A percentile compares a stretch with the other conserved stretches of the same genome.
These are phyloP conservation scores for Palythoa grandiflora DNA, from an alignment of 92 coral and sea anemone species.

Conservation along the genomic window DNA sequence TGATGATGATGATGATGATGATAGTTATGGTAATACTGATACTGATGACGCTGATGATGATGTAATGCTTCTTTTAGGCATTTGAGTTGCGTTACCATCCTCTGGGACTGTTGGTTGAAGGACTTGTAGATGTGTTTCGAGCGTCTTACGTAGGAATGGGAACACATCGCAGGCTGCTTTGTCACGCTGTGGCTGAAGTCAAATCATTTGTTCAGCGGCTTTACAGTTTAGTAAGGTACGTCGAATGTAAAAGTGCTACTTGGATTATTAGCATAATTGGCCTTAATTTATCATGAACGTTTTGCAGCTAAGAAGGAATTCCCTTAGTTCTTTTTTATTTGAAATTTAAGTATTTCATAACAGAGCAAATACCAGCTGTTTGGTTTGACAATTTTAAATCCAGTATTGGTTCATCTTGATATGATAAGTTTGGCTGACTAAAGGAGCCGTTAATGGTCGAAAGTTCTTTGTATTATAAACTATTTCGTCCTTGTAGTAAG, in stretches of 20 bases:
- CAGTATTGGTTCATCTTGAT: background rate
- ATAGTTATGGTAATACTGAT: background rate
- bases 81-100: slow-evolving; percentile 89
- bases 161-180: slow-evolving; percentile 90
- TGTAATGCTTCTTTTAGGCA: slow-evolving; percentile 61
- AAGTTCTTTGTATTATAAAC: too few species aligned
- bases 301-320: background rate
- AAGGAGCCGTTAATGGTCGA: background rate
- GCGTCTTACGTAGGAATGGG: slow-evolving; percentile 99
- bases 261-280: background rate
- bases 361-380: background rate
- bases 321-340: too few species aligned
- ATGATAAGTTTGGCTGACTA: background rate
- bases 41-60: background rate
- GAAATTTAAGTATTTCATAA: background rate
- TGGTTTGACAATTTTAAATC: background rate
- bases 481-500: too few species aligned
- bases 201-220: slow-evolving; percentile 90
- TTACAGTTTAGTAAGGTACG: slow-evolving; percentile 82
- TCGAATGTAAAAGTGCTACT: background rate
- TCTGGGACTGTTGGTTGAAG: slow-evolving; percentile 83
- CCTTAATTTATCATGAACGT: background rate
- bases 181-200: slow-evolving; percentile 93
- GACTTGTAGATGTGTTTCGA: slow-evolving; percentile 89
- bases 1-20: background rate